Base-by-base conservation (phyloP, 2,888 invertebrate genomes). In the Gnatocerus cornutus region DNA sequence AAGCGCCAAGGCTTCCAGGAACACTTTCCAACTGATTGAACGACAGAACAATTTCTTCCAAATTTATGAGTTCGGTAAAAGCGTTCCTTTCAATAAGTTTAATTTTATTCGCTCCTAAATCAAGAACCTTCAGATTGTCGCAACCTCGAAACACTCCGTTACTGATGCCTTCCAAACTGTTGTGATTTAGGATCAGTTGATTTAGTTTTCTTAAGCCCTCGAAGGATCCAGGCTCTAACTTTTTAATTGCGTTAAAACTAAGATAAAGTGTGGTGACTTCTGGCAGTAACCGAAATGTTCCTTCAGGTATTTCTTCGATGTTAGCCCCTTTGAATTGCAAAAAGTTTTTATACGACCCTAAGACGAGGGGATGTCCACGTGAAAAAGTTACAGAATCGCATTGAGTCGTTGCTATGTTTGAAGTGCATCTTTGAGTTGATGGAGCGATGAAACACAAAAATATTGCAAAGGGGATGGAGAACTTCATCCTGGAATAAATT, bases 191-290 rank as follows among this genome's bases (percentile, higher is more conserved):
- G 30, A 39, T 29, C 7, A 71, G 53, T 33, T 58, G 55, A 53
- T 58, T 52, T 9, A 71, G 53, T 45, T 71, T 58, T 21, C 46
- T 30, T 46, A 71, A 59, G n/a, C 71, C 71, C 3, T 52, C 41
- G 46, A 71, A 71, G 9, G 68, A 37, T 2, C 68, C 68, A 4
- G 58, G 46, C 58, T 68, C 58, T 46, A 71, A 46, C 43, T 53
- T 50, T 29, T 53, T 63, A 46, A 71, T 68, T 63, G 63, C 43
- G 59, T 64, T 71, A 61, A 68, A 71, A 71, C 68, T 71, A 37
- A 71, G 59, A 45, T 71, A 68, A 59, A 71, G 71, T 53, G 58
- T 64, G 30, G 30, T 53, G 39, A 71, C 41, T 56, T 68, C 64
- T 37, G 71, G 68, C 37, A 71, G 12, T 12, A 59, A 37, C 8